Evolutionary conservation across 2,888 invertebrate species (phyloP), one percentile per base, ranked within the genome.

Genomic region (Physocephala rufipes): DNA sequence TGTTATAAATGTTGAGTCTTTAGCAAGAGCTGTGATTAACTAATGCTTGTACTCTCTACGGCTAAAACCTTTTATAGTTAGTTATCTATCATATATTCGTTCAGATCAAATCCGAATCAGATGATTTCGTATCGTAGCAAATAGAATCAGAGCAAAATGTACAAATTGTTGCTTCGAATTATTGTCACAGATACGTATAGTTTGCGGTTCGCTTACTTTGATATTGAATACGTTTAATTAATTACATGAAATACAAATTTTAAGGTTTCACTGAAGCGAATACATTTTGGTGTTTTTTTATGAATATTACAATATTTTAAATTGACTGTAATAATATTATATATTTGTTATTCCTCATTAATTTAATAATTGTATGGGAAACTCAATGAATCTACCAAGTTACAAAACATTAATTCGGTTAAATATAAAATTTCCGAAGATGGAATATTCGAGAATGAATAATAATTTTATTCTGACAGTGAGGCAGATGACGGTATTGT

Each of bases 21-120:
- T 55, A 55, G 21, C 55, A 55, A 36, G 21, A 26, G 19, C 53
- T 36, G 2, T 30, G 43, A 9, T 19, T 21, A 16, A 55, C 55
- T 66, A 30, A 66, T 55, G 66, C 36, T 66, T 21, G 30, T 12
- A 28, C 28, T 15, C 12, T 55, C 21, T 9, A n/a, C 5, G 21
- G 19, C 30, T 43, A 0, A 55, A 43, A 55, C 24, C 55, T 66
- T 66, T 55, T 66, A 66, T 66, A 66, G 66, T 53, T 13, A 53
- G 21, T 49, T 53, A 53, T 13, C 4, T 16, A n/a, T 21, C n/a
- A 30, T 7, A 45, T 24, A 47, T 16, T 49, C 7, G 26, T 26
- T 64, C 47, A 49, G 15, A 64, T 47, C 21, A 47, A 13, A n/a
- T 51, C 1, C 28, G 19, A 9, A 28, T 65, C 65, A 13, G 36